Conservation (phyloP, 35 echinoderm and acorn worm genomes). For the Lytechinus pictus region DNA sequence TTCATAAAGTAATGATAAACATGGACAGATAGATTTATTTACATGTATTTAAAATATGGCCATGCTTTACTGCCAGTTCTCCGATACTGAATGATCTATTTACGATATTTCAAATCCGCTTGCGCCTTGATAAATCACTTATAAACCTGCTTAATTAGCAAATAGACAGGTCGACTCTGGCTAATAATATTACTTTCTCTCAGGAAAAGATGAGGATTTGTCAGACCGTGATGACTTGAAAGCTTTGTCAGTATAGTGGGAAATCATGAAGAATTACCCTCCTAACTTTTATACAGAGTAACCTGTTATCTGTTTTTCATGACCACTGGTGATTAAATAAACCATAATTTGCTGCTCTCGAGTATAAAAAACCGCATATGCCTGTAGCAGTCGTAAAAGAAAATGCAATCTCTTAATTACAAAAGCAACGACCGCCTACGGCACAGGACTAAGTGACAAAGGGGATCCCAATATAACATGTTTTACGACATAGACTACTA, state of each 20-base stretch:
- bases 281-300: neutral
- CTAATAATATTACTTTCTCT: no score
- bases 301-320: neutral
- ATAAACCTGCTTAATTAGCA: no score
- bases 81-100: no score
- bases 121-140: no score
- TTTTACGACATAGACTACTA: neutral
- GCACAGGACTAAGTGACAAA: neutral
- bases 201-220: no score
- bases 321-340: neutral
- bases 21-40: no score
- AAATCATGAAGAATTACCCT: neutral
- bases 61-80: no score
- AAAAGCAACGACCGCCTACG: neutral
- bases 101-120: no score
- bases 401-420: constrained; percentile 6
- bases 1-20: no score
- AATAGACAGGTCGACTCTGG: no score
- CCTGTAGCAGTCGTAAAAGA: neutral
- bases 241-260: neutral
- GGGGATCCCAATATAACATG: neutral
- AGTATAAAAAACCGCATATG: neutral
- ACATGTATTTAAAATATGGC: no score
- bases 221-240: neutral
- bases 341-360: neutral